Evolutionary conservation across 2,113 vertebrate genomes (phyloP).

Genomic region (Gymnogyps californianus): DNA sequence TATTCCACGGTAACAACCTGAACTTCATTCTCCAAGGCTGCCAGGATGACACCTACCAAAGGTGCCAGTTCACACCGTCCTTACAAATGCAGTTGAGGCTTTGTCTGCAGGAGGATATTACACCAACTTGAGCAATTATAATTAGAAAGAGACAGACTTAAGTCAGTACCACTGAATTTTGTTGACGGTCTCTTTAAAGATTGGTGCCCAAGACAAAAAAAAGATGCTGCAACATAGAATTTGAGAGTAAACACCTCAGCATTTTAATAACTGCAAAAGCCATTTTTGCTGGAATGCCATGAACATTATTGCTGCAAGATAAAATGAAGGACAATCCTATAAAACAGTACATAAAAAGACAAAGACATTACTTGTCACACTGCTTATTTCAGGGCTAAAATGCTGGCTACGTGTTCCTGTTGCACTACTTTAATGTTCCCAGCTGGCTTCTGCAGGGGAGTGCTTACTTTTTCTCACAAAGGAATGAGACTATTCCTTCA

Average conservation of each 20-base stretch:
- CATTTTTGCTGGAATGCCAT: slow-evolving; percentile 8
- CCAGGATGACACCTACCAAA: neutral
- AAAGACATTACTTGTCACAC: neutral
- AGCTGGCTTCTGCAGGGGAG: neutral
- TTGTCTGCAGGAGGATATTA: neutral
- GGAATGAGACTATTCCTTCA: neutral
- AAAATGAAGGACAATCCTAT: neutral
- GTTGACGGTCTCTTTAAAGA: neutral
- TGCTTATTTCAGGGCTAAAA: slow-evolving; percentile 15
- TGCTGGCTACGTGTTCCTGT: neutral
- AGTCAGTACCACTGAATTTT: neutral
- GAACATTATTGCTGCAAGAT: slow-evolving; percentile 2
- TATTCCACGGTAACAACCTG: neutral
- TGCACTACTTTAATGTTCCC: slow-evolving; percentile 12
- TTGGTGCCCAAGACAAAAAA: neutral
- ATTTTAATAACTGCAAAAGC: slow-evolving; percentile 23
- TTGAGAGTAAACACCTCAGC: slow-evolving; percentile 12
- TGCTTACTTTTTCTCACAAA: neutral
- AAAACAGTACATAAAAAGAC: slow-evolving; percentile 40
- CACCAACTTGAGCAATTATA: neutral
- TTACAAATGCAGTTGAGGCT: neutral
- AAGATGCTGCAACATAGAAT: neutral
- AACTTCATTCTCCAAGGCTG: neutral
- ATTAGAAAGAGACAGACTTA: neutral
- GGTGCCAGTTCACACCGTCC: neutral